Evolutionary conservation across 1,140 invertebrate genomes (phyloP).

Genomic region (Pseudomyrmex gracilis): DNA sequence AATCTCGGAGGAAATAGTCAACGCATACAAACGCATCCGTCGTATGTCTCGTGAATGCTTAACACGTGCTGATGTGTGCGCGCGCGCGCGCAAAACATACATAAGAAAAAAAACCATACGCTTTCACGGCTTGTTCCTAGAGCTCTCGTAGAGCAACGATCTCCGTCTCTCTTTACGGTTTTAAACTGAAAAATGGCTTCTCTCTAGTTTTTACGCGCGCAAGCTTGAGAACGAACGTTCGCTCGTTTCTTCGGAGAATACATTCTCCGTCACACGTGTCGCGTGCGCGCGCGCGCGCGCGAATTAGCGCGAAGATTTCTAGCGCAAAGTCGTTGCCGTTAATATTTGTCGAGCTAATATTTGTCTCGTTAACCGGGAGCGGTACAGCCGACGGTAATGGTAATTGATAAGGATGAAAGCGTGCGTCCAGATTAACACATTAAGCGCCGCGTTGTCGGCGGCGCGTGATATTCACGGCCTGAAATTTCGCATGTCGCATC

Average conservation of each 20-base stretch:
- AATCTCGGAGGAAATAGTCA: constrained; percentile 21
- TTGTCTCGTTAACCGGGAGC: constrained; percentile 56
- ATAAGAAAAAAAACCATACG: not conserved
- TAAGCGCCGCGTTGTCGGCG: constrained; percentile 30
- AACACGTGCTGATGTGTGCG: constrained; percentile 20
- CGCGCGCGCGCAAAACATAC: too few relatives aligned
- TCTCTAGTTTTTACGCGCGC: not conserved
- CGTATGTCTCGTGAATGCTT: constrained; percentile 29
- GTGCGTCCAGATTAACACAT: constrained; percentile 50
- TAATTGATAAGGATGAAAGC: constrained; percentile 59
- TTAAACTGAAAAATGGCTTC: constrained; percentile 12
- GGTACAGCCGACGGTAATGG: constrained; percentile 34
- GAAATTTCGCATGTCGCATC: constrained; percentile 34
- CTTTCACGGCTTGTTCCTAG: constrained; percentile 21
- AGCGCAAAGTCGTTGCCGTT: constrained; percentile 25
- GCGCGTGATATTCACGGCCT: constrained; percentile 1
- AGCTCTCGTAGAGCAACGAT: not conserved
- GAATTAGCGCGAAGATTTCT: constrained; percentile 30
- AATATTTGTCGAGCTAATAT: constrained; percentile 55
- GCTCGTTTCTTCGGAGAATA: too few relatives aligned
- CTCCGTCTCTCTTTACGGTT: not conserved
- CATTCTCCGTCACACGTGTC: not conserved
- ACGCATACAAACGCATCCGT: not conserved
- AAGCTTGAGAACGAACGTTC: constrained; percentile 4
- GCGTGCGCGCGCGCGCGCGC: not conserved